Evolutionary conservation across 2,888 invertebrate genomes (phyloP).

Genomic region (Scotopteryx bipunctaria): DNA sequence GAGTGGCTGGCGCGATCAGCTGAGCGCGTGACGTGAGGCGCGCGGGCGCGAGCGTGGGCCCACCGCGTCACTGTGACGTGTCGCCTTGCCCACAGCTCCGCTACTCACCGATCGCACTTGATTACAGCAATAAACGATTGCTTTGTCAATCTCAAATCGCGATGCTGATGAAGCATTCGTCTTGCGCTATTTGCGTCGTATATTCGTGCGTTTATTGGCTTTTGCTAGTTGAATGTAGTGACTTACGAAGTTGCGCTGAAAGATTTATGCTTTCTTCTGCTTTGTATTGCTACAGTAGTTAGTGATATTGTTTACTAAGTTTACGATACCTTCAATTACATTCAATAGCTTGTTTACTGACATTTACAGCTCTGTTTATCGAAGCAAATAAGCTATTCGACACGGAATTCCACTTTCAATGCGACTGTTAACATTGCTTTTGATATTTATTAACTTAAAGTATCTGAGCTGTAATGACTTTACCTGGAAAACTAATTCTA

Average conservation of each 20-base stretch:
- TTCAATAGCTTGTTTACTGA: constrained; percentile 2
- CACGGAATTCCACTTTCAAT: background rate
- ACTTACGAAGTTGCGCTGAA: constrained; percentile 13
- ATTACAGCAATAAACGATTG: constrained; percentile 31
- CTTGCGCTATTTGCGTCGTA: constrained; percentile 18
- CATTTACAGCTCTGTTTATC: constrained; percentile 6
- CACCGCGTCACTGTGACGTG: constrained; percentile 55
- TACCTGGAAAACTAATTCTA: constrained; percentile 18
- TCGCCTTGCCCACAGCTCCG: constrained; percentile 33
- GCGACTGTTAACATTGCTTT: no score
- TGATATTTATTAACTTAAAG: no score
- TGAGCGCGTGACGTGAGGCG: constrained; percentile 67
- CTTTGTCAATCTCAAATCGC: constrained; percentile 37
- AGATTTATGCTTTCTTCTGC: constrained; percentile 16
- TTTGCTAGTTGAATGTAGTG: constrained; percentile 8
- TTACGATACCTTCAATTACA: constrained; percentile 7
- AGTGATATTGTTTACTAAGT: constrained; percentile 3
- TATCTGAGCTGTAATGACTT: background rate
- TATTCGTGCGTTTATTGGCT: constrained; percentile 2
- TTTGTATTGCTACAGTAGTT: constrained; percentile 9
- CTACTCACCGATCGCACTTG: constrained; percentile 21
- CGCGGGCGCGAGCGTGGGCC: constrained; percentile 46
- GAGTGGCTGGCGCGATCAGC: constrained; percentile 69
- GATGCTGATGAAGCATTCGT: constrained; percentile 22
- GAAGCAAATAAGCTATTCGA: constrained; percentile 5